These are phyloP conservation scores for Chrysopilus asiliformis DNA, from an alignment of 2,888 invertebrate species.

Conservation along the genomic window DNA sequence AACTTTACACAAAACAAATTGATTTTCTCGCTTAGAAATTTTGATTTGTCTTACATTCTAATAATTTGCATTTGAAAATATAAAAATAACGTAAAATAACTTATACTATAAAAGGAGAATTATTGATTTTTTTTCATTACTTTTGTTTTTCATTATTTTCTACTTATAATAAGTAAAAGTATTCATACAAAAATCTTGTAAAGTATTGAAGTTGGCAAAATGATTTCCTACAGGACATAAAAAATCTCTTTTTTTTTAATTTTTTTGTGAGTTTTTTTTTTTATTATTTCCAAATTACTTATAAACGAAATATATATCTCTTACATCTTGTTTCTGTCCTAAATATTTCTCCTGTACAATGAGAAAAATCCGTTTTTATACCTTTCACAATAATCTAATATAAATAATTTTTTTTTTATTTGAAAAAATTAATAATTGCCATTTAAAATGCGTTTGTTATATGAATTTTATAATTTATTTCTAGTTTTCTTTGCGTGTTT, in stretches of 20 bases:
- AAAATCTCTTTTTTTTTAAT: no score
- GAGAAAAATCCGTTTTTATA: constrained; percentile 1
- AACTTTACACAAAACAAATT: background rate
- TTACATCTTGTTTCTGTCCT: constrained; percentile 4
- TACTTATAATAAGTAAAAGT: no score
- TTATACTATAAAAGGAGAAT: constrained; percentile 1
- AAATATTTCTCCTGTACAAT: constrained; percentile 2
- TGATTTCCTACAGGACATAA: no score
- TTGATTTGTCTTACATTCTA: background rate
- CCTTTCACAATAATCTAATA: background rate
- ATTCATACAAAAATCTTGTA: no score
- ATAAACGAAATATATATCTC: no score
- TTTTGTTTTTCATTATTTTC: no score
- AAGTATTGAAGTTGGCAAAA: no score
- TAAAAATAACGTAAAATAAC: no score
- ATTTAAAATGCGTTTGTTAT: background rate
- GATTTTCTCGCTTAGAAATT: background rate
- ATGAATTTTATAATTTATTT: constrained; percentile 1
- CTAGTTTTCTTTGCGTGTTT: constrained; percentile 1
- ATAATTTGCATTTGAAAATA: background rate
- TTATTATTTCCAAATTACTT: no score
- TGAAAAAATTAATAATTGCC: no score
- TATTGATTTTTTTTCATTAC: background rate
- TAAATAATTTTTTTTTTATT: constrained; percentile 2
- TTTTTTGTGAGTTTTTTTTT: constrained; percentile 5